Percentiles rank a stretch among this genome's conserved stretches.
Conservation (phyloP, 1,140 invertebrate species). For the Drosophila littoralis region DNA sequence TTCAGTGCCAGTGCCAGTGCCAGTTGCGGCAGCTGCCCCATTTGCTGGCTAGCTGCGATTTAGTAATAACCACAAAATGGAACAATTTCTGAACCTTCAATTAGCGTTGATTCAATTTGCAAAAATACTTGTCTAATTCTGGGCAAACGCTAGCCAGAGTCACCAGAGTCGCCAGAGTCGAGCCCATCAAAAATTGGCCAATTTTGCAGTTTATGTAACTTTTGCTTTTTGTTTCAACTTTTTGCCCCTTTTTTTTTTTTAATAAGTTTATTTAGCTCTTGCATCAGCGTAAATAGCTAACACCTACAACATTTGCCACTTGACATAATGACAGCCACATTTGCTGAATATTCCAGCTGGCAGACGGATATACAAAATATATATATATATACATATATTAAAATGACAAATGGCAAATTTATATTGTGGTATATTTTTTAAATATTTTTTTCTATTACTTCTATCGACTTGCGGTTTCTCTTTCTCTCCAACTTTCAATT, state of each 20-base stretch:
- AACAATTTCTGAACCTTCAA: constrained; percentile 35
- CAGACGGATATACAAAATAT: too few species aligned
- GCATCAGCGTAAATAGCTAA: neutral
- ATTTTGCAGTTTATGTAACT: constrained; percentile 39
- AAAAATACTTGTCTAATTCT: constrained; percentile 27
- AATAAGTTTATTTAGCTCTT: neutral
- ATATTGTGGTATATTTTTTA: too few species aligned
- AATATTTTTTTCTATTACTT: too few species aligned
- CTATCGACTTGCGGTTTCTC: too few species aligned
- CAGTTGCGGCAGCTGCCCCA: constrained; percentile 14
- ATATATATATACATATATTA: too few species aligned
- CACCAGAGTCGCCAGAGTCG: neutral
- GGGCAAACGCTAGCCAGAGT: neutral
- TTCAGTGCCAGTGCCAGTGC: constrained; percentile 41
- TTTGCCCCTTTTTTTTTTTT: neutral
- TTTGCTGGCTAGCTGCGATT: constrained; percentile 27
- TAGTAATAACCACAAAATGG: constrained; percentile 36
- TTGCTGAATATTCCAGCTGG: too few species aligned
- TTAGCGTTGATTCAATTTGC: constrained; percentile 80
- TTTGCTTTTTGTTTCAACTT: neutral
- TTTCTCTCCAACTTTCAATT: too few species aligned
- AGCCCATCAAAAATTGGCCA: constrained; percentile 11
- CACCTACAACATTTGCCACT: neutral
- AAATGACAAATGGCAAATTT: too few species aligned
- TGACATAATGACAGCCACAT: too few species aligned